Conservation (phyloP, 1,140 invertebrate species). For the Vanessa tameamea region DNA sequence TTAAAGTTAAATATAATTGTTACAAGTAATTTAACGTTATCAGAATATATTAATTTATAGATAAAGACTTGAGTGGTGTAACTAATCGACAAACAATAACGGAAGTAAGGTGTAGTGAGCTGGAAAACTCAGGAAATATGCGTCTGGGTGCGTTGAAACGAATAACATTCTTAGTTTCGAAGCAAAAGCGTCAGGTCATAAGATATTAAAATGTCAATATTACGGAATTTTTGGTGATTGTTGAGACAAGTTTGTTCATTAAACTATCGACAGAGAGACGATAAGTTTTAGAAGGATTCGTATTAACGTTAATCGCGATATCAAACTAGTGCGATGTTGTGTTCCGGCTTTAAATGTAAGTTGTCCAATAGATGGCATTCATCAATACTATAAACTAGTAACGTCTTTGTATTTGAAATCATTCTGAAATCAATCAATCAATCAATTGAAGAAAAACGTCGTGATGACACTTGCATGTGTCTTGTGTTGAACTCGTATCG, state of each 20-base stretch:
- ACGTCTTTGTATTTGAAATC: no score
- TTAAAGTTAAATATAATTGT: neutral
- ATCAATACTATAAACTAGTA: no score
- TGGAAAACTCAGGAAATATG: constrained; percentile 31
- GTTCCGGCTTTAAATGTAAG: constrained; percentile 13
- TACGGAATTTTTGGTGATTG: no score
- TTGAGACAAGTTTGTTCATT: no score
- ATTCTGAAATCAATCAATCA: no score
- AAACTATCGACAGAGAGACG: no score
- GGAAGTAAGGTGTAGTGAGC: constrained; percentile 22
- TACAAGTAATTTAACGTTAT: neutral
- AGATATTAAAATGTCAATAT: neutral
- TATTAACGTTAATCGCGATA: neutral
- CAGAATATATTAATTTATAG: constrained; percentile 6
- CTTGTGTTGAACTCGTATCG: no score
- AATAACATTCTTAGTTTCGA: constrained; percentile 3
- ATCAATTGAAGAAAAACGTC: no score
- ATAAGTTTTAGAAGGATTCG: neutral
- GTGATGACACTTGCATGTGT: no score
- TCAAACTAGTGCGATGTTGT: neutral
- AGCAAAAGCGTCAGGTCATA: neutral
- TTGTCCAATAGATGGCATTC: neutral
- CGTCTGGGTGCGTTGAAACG: neutral
- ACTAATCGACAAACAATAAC: constrained; percentile 18
- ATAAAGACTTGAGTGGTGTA: constrained; percentile 19